Conservation (phyloP, 2,113 vertebrate species). For the Leucoraja erinaceus region DNA sequence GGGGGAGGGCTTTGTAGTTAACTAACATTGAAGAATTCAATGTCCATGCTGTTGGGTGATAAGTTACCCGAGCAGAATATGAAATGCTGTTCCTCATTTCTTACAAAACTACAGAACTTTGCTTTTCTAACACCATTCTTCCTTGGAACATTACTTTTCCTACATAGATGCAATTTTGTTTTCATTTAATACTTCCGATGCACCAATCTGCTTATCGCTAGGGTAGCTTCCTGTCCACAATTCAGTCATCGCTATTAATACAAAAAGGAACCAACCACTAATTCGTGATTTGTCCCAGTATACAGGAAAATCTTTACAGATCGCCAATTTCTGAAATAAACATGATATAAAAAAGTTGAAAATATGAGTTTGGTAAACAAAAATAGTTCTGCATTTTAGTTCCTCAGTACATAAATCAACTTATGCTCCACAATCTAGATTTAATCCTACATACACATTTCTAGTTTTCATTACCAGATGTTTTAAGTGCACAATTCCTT, state of each 20-base stretch:
- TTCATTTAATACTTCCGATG: conserved; percentile 7
- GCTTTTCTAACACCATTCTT: background rate
- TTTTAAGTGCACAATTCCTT: background rate
- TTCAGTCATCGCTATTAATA: background rate
- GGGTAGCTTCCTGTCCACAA: background rate
- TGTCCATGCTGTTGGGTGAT: too few species aligned
- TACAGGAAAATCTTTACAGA: background rate
- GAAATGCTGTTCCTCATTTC: background rate
- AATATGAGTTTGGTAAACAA: background rate
- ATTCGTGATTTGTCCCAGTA: background rate
- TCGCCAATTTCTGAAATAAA: background rate
- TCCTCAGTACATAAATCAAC: background rate
- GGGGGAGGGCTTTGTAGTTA: too few species aligned
- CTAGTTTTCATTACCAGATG: background rate
- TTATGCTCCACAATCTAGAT: background rate
- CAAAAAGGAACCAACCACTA: conserved; percentile 1
- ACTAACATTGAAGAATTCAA: too few species aligned
- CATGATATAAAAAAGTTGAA: background rate
- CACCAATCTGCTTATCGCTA: background rate
- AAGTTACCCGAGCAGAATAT: too few species aligned
- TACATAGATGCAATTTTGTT: background rate
- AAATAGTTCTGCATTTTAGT: background rate
- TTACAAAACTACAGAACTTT: background rate
- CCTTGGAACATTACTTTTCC: background rate
- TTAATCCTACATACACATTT: background rate